These are phyloP conservation scores for Dolichopus griseipennis DNA, from an alignment of 2,888 invertebrate species.

Conservation along the genomic window DNA sequence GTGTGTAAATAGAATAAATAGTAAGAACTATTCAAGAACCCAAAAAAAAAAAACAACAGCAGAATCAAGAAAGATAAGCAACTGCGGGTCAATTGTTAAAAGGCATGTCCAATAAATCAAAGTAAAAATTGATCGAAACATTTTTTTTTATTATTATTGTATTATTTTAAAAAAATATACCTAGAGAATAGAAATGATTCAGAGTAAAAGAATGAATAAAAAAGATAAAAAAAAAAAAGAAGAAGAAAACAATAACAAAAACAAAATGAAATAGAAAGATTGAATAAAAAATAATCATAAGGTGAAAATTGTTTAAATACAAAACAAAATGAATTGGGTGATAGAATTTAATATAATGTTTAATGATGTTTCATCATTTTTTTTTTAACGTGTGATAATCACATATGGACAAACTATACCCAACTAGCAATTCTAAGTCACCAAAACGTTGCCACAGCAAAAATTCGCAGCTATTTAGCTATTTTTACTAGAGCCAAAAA, in stretches of 20 bases:
- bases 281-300: neutral
- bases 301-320: conserved; percentile 1
- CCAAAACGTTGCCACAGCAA: too few species aligned
- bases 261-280: neutral
- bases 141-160: neutral
- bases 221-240: neutral
- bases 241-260: neutral
- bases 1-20: neutral
- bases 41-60: neutral
- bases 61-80: neutral
- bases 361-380: neutral
- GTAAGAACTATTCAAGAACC: neutral
- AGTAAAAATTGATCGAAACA: conserved; percentile 4
- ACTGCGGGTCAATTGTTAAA: conserved; percentile 12
- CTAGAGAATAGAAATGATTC: neutral
- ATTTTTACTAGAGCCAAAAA: too few species aligned
- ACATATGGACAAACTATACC: too few species aligned
- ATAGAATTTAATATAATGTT: neutral
- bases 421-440: too few species aligned
- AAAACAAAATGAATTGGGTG: neutral
- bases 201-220: neutral
- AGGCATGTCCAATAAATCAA: conserved; percentile 18
- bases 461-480: too few species aligned
- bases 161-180: too few species aligned
- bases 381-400: neutral